Evolutionary conservation across 2,113 vertebrate genomes (phyloP), one percentile per base, ranked within the genome.

Genomic region (Myxocyprinus asiaticus): DNA sequence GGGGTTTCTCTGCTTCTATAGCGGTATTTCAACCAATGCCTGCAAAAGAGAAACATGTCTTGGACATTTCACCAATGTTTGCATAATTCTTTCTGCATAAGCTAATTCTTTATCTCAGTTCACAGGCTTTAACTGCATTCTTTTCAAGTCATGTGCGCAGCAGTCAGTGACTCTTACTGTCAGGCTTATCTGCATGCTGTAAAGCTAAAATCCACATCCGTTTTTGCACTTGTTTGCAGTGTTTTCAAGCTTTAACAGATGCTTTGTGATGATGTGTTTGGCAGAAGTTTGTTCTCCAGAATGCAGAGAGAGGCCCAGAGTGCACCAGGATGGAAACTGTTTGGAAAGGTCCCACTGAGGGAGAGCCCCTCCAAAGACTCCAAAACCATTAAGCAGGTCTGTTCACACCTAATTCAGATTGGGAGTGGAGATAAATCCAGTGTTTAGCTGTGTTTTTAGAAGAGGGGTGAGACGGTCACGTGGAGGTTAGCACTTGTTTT

Each of bases 271-370:
- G 59, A 50, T 86, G 12, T 91, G 45, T 88, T 82, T 86, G 84
- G 76, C 90, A 96, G 95, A 90, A 94, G 92, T 78, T 92, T 96
- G 89, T 96, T 96, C 79, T 83, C 90, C 83, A 95, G 94, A 92
- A 95, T 90, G 87, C 92, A 92, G 63, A 95, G 94, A 79, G 94
- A 96, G 81, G 85, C 93, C 53, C 90, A 92, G 77, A 96, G 95
- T 2, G 94, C 93, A 85, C 95, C 95, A 74, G 95, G 95, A 7
- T 97, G 95, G 95, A 97, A 96, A 83, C 89, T 97, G 81, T 97
- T 97, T 89, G 95, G 95, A 80, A 96, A 96, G 91, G 93, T 97
- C 7, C 95, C 95, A 59, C 94, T 90, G 56, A 93, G 94, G 86
- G 95, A 97, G 82, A 96, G 93, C 84, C 87, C 93, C 72, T 94